These are phyloP conservation scores for Echiichthys vipera DNA, from an alignment of 2,797 vertebrate species.

Conservation along the genomic window DNA sequence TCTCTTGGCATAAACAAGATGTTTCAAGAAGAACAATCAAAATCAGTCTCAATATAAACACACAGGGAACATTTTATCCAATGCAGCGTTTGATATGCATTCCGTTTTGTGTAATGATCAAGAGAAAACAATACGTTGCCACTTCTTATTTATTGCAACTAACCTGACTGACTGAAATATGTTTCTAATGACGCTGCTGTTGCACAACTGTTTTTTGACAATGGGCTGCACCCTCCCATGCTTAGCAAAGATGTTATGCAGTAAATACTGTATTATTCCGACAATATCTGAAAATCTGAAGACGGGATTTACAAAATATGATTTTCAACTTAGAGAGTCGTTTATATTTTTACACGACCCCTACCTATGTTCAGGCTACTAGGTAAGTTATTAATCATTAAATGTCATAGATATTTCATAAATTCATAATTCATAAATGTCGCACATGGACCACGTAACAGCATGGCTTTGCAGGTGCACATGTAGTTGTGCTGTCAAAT, in stretches of 20 bases:
- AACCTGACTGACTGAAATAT: not conserved
- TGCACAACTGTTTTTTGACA: constrained; percentile 47
- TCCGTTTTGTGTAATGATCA: not conserved
- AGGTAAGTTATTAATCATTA: not conserved
- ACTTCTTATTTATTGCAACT: not conserved
- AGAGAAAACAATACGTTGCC: not conserved
- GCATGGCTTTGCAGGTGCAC: constrained; percentile 45
- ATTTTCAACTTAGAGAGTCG: not conserved
- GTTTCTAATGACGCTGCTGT: constrained; percentile 24
- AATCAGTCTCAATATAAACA: not conserved
- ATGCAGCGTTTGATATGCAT: not conserved
- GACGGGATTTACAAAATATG: not conserved
- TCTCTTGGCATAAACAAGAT: not conserved
- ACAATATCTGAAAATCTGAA: not conserved
- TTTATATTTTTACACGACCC: not conserved
- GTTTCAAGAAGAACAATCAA: not conserved
- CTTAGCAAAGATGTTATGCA: not conserved
- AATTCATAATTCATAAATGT: not conserved
- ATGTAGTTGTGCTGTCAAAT: constrained; percentile 1
- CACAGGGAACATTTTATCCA: not conserved
- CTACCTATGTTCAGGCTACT: not conserved
- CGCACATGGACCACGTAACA: not conserved
- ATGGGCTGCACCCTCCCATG: constrained; percentile 8
- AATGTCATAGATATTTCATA: not conserved
- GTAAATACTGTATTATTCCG: not conserved